Evolutionary conservation across 2,113 vertebrate species (phyloP), one percentile per base, ranked within the genome.

Genomic region (Entelurus aequoreus): DNA sequence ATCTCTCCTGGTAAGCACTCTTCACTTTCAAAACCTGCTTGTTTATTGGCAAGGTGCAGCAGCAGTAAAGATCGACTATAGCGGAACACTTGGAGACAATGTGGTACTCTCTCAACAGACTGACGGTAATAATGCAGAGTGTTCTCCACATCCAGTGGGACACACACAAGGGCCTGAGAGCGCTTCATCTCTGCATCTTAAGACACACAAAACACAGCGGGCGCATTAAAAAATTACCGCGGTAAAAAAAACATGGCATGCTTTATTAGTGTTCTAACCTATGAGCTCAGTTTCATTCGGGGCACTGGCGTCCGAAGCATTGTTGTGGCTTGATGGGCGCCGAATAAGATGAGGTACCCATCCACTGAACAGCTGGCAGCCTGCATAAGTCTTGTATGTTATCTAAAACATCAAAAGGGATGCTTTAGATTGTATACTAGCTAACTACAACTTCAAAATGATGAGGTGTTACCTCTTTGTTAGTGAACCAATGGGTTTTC

Each of bases 81-180:
- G 66, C 89, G 91, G 47, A 94, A 80, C 7, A 90, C 77, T 77
- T 89, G 89, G 73, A 90, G 89, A 54, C 91, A 86, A 53, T 90
- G 82, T 5, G 82, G 82, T 65, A 83, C 88, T 70, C 88, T 92
- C 81, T 90, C 79, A 54, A 95, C 55, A 40, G 88, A 89, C 83
- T 94, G 88, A 75, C 83, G 89, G 78, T 95, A 98, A 78, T 88
- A 92, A 61, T 76, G 75, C 81, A 98, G 80, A 1, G 93, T 92
- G 72, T 95, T 92, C 8, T 88, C 79, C 72, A 95, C 89, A 62
- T 96, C 90, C 83, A 98, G 72, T 5, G 96, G 97, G 56, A 99
- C 93, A 13, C 82, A 87, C 59, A 93, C 74, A 2, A 94, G 76
- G 6, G 72, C 72, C 87, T 90, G 90, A 21, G 87, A 85, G 57